Evolutionary conservation across 2,797 vertebrate species (phyloP).

Genomic region (Trichosurus vulpecula): DNA sequence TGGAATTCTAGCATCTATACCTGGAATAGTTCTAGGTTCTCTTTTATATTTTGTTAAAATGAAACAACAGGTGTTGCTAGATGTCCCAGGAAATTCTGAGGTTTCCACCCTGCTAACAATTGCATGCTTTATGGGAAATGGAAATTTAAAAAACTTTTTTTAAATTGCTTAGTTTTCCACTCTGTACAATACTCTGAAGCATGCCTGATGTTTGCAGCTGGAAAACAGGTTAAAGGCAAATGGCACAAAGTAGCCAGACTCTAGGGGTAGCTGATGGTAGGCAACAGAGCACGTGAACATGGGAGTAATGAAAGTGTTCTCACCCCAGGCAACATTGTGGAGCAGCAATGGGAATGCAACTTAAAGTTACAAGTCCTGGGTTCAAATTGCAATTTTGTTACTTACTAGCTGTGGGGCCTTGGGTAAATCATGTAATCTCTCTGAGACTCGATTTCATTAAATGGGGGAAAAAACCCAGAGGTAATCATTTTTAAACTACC

Average conservation of each 20-base stretch:
- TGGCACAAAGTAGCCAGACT: neutral
- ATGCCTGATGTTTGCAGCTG: neutral
- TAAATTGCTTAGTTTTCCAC: constrained; percentile 65
- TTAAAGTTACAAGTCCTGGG: neutral
- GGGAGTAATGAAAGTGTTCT: neutral
- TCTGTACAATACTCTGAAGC: neutral
- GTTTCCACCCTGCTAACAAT: constrained; percentile 83
- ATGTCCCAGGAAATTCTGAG: constrained; percentile 86
- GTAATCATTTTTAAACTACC: neutral
- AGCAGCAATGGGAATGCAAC: neutral
- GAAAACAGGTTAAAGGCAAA: neutral
- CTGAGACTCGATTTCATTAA: neutral
- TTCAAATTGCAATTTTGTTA: neutral
- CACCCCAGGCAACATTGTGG: neutral
- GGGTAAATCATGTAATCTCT: neutral
- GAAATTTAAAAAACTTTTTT: constrained; percentile 72
- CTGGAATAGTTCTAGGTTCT: constrained; percentile 81
- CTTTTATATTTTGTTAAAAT: constrained; percentile 82
- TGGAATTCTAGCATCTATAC: constrained; percentile 80
- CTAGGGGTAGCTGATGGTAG: neutral
- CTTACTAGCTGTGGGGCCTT: neutral
- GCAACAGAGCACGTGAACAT: neutral
- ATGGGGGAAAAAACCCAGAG: neutral
- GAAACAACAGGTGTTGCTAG: constrained; percentile 78
- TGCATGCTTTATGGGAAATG: constrained; percentile 85